Conservation (phyloP, 2,888 invertebrate genomes). For the Lasioglossum malachurum region DNA sequence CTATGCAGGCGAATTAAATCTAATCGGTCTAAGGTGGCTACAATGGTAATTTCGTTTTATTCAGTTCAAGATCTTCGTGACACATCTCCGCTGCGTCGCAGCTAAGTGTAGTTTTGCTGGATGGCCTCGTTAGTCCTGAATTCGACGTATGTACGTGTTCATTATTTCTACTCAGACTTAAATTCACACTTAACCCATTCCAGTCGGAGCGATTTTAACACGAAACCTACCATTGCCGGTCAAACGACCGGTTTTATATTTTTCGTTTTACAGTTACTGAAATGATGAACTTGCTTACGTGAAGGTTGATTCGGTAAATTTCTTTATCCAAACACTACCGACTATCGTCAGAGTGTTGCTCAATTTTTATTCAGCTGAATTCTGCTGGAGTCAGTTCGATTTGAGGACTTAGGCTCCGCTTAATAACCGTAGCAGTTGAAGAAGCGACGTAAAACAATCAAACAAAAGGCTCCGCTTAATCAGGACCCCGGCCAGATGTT, state of each 20-base stretch:
- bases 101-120: not conserved
- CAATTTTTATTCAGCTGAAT: not conserved
- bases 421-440: not conserved
- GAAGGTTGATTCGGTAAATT: no score
- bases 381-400: not conserved
- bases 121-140: not conserved
- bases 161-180: not conserved
- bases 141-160: not conserved
- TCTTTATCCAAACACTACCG: no score
- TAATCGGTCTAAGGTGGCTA: conserved; percentile 1
- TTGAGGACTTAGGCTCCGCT: not conserved
- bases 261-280: no score
- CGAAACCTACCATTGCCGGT: no score
- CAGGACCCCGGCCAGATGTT: conserved; percentile 19
- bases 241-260: no score
- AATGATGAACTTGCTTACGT: no score
- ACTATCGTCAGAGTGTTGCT: not conserved
- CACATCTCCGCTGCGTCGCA: not conserved
- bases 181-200: no score
- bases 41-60: not conserved
- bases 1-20: conserved; percentile 4
- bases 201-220: no score
- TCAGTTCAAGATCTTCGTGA: not conserved
- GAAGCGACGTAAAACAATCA: no score
- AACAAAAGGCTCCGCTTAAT: not conserved